phyloP scores from a whole-genome alignment of 2,797 vertebrate genomes.

The Eurystomus glaucurus region DNA sequence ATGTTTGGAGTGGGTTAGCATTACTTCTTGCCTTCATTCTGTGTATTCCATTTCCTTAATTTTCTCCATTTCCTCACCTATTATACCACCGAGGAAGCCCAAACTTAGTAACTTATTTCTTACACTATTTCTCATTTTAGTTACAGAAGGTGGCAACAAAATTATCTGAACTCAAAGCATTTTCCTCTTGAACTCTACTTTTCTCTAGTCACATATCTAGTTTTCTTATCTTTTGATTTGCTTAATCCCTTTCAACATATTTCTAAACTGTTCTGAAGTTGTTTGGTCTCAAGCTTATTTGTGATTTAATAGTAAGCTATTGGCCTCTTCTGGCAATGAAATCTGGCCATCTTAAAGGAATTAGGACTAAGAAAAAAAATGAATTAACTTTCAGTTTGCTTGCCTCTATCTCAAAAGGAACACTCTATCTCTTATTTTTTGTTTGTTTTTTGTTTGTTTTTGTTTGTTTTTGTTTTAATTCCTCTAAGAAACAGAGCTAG shows the following conservation, averaged over 20 bases:
- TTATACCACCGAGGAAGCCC: neutral
- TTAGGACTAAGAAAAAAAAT: neutral
- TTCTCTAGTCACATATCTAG: neutral
- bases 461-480: neutral
- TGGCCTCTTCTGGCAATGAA: neutral
- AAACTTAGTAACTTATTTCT: neutral
- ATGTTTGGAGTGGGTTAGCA: neutral
- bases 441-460: neutral
- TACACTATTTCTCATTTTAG: neutral
- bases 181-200: neutral
- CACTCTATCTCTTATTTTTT: too few relatives aligned
- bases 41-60: neutral
- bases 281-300: neutral
- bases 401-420: neutral
- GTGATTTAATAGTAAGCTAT: neutral
- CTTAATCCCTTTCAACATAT: neutral
- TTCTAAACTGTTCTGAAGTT: neutral
- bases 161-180: neutral
- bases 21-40: neutral
- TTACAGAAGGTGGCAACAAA: neutral
- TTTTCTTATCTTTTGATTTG: neutral
- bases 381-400: neutral
- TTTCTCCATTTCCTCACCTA: neutral
- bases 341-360: neutral
- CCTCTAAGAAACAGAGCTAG: fast-evolving